These are phyloP conservation scores for Zaprionus africanus DNA, from an alignment of 1,140 invertebrate genomes.

Conservation along the genomic window DNA sequence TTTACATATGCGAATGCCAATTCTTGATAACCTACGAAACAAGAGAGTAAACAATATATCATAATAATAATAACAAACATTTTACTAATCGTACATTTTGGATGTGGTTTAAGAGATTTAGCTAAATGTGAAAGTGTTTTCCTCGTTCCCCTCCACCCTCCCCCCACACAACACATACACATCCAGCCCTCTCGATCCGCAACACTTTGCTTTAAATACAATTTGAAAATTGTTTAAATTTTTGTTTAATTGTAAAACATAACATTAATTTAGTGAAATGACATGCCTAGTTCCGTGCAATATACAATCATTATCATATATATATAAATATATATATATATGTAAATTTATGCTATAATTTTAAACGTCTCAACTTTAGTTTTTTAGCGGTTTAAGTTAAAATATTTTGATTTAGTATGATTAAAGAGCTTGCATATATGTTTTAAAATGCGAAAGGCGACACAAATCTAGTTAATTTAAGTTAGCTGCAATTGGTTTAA, in stretches of 20 bases:
- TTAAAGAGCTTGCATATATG: conserved; percentile 1
- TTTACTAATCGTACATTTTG: conserved; percentile 75
- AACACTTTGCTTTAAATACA: conserved; percentile 39
- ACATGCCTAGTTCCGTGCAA: conserved; percentile 78
- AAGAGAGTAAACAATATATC: conserved; percentile 55
- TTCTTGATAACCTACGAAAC: conserved; percentile 56
- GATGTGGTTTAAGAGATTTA: conserved; percentile 77
- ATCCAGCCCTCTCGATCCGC: conserved; percentile 2
- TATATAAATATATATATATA: conserved; percentile 18
- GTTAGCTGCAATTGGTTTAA: conserved; percentile 73
- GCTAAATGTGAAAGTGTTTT: conserved; percentile 74
- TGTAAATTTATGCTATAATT: conserved; percentile 37
- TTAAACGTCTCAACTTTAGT: conserved; percentile 50
- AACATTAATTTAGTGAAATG: conserved; percentile 67
- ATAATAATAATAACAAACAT: conserved; percentile 62
- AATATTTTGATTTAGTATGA: conserved; percentile 37
- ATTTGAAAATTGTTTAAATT: conserved; percentile 58
- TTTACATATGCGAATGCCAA: conserved; percentile 74
- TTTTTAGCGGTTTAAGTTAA: conserved; percentile 41
- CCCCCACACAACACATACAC: conserved; percentile 5
- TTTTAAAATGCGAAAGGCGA: conserved; percentile 16
- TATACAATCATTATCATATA: conserved; percentile 64
- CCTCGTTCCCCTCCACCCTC: conserved; percentile 1
- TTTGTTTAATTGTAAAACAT: conserved; percentile 52
- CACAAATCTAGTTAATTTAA: conserved; percentile 68